Base-by-base conservation (phyloP, 64 coral and sea anemone genomes). In the Trachythela sp. region DNA sequence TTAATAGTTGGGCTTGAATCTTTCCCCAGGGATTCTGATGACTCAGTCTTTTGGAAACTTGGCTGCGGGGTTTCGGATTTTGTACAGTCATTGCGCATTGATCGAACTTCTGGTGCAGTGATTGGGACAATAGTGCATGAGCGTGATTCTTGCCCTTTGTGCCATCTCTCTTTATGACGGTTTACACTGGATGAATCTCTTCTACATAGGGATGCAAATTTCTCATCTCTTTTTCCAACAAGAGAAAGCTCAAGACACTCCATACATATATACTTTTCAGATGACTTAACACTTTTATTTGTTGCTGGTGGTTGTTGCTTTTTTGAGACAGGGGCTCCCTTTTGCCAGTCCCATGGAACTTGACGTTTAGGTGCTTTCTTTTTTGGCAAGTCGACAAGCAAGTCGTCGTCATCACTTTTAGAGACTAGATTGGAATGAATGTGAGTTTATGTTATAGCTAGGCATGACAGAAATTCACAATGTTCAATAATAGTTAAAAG, bases 121-220 rank as follows among this genome's bases (percentile, higher is more conserved):
- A 64, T 64, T 64, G 56, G 56, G 56, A 64, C 56, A 64, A 64
- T 27, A n/a, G 56, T 64, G 56, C 56, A 64, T 26, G 5, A 8
- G 56, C 56, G 56, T 64, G 56, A 24, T 64, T 27, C 56, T 26
- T 64, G 13, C 26, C 56, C 56, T 64, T 64, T 64, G 56, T 64
- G 56, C 56, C 56, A 64, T 64, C 56, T 64, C 26, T 64, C 56
- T 64, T 64, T 64, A 64, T 64, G 56, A 64, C 20, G 56, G 56
- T 64, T 64, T 64, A 64, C 56, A 64, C 56, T 64, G 56, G 56
- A 64, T 64, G 26, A 64, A 64, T 64, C 56, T n/a, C 17, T 64
- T 64, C 56, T 64, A 64, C 56, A 64, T 27, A 64, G 26, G 26
- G 56, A 64, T 24, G 56, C 56, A 64, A 64, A 64, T 64, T 64